These are phyloP conservation scores for Serinus canaria DNA, from an alignment of 2,113 vertebrate genomes.

Conservation along the genomic window DNA sequence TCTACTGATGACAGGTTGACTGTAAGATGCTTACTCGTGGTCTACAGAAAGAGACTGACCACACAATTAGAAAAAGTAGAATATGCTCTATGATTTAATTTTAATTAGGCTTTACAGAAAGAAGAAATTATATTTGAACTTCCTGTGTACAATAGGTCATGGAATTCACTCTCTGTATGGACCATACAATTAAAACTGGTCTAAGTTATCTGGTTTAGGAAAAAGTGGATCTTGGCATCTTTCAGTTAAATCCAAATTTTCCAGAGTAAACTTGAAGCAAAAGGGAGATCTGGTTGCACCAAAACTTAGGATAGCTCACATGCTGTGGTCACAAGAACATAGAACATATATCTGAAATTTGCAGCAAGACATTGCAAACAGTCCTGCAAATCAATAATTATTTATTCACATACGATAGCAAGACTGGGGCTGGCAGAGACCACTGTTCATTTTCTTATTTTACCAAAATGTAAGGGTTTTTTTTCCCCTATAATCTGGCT, in stretches of 20 bases:
- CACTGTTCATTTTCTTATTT: neutral
- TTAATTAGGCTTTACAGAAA: neutral
- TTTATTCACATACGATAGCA: neutral
- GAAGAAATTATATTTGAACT: neutral
- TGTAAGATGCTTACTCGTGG: neutral
- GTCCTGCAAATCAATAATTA: neutral
- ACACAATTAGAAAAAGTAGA: neutral
- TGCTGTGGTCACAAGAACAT: neutral
- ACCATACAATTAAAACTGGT: neutral
- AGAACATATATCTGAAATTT: neutral
- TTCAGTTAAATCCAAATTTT: neutral
- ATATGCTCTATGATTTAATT: neutral
- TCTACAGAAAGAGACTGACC: neutral
- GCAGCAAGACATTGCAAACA: neutral
- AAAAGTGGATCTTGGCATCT: neutral
- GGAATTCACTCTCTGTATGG: neutral
- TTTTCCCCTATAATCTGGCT: neutral
- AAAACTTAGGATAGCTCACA: neutral
- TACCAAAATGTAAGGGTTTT: neutral
- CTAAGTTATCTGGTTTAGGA: neutral
- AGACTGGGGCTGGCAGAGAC: neutral
- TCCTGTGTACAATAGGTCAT: neutral
- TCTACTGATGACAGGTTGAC: neutral
- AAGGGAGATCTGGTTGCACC: neutral
- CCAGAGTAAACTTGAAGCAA: neutral